Evolutionary conservation across 2,888 invertebrate genomes (phyloP).

Genomic region (Scaeva pyrastri): DNA sequence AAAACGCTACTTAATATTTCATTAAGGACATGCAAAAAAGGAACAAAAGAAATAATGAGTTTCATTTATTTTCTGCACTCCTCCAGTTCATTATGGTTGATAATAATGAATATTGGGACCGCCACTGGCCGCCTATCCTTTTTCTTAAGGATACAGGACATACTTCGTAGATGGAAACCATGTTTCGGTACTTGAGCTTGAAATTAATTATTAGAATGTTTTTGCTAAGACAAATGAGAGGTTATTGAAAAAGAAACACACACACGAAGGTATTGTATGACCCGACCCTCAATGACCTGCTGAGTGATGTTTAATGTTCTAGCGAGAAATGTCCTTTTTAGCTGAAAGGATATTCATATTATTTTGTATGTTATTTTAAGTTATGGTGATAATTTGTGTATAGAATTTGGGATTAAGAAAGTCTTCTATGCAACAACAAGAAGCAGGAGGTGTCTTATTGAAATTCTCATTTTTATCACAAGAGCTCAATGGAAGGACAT

Average conservation of each 20-base stretch:
- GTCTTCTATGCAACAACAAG: background rate
- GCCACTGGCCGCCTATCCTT: background rate
- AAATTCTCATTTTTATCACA: background rate
- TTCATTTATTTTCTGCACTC: conserved; percentile 68
- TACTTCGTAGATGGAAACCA: background rate
- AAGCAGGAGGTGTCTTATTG: conserved; percentile 24
- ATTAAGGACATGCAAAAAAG: conserved; percentile 68
- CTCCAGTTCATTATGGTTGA: conserved; percentile 42
- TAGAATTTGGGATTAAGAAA: background rate
- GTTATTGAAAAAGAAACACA: conserved; percentile 1
- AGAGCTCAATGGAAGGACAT: background rate
- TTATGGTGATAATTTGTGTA: background rate
- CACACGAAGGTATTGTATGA: too few relatives aligned
- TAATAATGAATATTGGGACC: conserved; percentile 34
- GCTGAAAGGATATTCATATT: conserved; percentile 45
- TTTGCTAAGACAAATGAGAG: conserved; percentile 6
- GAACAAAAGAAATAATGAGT: conserved; percentile 66
- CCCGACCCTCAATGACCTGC: conserved; percentile 44
- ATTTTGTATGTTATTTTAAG: background rate
- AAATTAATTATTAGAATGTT: conserved; percentile 71
- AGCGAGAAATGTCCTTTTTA: conserved; percentile 38
- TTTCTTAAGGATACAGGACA: background rate
- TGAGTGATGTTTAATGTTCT: conserved; percentile 64
- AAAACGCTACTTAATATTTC: conserved; percentile 75
- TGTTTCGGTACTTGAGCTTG: conserved; percentile 39